Percentiles rank a stretch among this genome's conserved stretches.
These are phyloP conservation scores for Halcyon smyrnensis DNA, from an alignment of 2,797 vertebrate species.

Conservation along the genomic window DNA sequence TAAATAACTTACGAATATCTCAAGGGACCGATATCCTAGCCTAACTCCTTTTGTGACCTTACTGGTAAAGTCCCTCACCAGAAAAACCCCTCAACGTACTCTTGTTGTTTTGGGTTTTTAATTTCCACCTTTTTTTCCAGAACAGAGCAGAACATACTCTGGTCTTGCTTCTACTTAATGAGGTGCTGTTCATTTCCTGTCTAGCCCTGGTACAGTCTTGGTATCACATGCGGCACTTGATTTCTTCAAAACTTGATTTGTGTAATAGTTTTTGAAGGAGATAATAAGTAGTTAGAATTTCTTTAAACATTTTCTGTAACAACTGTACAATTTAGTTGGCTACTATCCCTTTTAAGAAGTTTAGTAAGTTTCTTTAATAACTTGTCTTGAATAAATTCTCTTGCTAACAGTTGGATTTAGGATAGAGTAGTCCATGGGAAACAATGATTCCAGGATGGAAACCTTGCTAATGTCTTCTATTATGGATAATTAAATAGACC, in stretches of 20 bases:
- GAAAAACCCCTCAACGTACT: background rate
- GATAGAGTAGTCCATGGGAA: background rate
- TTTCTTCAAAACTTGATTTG: background rate
- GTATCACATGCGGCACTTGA: background rate
- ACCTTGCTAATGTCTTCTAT: background rate
- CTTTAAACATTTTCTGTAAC: background rate
- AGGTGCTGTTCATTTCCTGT: background rate
- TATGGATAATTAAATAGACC: background rate
- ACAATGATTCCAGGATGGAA: background rate
- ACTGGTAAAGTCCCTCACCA: background rate
- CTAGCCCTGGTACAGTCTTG: background rate
- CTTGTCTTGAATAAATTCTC: background rate
- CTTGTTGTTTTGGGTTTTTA: background rate
- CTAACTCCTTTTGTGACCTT: background rate
- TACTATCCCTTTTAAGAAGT: background rate
- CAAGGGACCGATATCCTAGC: background rate
- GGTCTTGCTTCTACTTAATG: background rate
- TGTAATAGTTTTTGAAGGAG: background rate
- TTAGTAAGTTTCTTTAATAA: background rate
- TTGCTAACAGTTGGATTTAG: background rate
- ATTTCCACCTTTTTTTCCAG: background rate
- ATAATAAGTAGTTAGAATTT: background rate
- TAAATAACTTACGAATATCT: rapidly evolving
- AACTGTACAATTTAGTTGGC: background rate
- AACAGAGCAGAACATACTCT: background rate